phyloP scores from a whole-genome alignment of 2,113 vertebrate genomes.

The Danionella cerebrum region DNA sequence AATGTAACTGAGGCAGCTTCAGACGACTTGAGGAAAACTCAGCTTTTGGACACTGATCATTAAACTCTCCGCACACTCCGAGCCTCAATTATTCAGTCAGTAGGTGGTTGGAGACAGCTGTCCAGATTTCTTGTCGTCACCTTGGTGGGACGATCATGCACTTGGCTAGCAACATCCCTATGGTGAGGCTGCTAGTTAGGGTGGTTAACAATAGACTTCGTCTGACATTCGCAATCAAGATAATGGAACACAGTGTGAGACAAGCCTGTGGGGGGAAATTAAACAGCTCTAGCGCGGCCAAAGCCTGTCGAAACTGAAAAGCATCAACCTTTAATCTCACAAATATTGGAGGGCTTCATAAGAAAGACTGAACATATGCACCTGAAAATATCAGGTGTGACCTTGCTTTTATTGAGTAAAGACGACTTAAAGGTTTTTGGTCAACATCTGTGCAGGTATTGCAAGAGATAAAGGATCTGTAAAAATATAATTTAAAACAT shows the following conservation, averaged over 20 bases:
- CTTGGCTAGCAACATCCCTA: neutral
- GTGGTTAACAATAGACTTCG: slow-evolving; percentile 32
- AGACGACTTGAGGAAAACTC: too few species aligned
- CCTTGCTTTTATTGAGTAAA: slow-evolving; percentile 8
- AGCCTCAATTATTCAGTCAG: neutral
- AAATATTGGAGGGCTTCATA: slow-evolving; percentile 41
- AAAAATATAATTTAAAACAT: too few species aligned
- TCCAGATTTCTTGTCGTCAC: slow-evolving; percentile 6
- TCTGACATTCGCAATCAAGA: slow-evolving; percentile 36
- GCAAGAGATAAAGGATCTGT: neutral
- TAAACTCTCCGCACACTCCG: neutral
- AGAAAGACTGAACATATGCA: slow-evolving; percentile 9
- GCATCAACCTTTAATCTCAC: slow-evolving; percentile 28
- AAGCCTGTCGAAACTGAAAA: slow-evolving; percentile 31
- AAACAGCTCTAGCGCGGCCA: neutral
- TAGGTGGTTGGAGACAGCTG: slow-evolving; percentile 30
- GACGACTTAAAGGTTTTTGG: neutral
- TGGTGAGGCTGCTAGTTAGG: slow-evolving; percentile 6
- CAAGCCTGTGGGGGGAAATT: neutral
- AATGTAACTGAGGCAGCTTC: too few species aligned
- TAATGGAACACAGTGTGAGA: slow-evolving; percentile 40
- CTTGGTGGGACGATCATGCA: neutral
- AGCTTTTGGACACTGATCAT: neutral
- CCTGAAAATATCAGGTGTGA: slow-evolving; percentile 10
- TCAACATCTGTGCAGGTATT: neutral